Percentiles rank a stretch among this genome's conserved stretches.
phyloP scores from a whole-genome alignment of 2,888 invertebrate genomes.

The Mythimna ferrago region DNA sequence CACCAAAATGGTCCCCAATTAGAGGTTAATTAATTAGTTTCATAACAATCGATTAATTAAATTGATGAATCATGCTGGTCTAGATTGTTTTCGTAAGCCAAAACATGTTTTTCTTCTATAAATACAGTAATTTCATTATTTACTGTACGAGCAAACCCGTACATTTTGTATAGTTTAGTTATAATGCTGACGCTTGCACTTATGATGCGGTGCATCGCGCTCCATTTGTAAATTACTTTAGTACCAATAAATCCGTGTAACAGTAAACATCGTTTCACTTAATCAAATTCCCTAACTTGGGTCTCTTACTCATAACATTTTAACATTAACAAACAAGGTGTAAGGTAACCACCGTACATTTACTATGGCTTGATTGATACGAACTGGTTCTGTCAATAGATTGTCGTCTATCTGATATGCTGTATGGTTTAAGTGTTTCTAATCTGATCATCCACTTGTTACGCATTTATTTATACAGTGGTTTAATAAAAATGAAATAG shows the following conservation, averaged over 20 bases:
- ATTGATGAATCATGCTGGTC: background rate
- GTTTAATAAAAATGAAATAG: too few species aligned
- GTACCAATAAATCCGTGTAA: too few species aligned
- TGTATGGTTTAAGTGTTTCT: constrained; percentile 22
- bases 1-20: constrained; percentile 16
- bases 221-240: too few species aligned
- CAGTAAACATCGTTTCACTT: too few species aligned
- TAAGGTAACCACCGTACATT: too few species aligned
- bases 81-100: constrained; percentile 9
- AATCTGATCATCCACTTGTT: constrained; percentile 14
- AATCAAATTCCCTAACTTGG: too few species aligned
- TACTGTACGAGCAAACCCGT: too few species aligned
- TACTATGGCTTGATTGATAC: constrained; percentile 32
- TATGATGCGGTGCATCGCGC: too few species aligned
- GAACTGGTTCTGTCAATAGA: constrained; percentile 29
- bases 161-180: too few species aligned
- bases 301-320: too few species aligned
- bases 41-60: constrained; percentile 7
- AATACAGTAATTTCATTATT: constrained; percentile 31
- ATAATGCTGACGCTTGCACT: too few species aligned
- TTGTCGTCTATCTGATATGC: constrained; percentile 24
- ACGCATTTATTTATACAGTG: constrained; percentile 9
- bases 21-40: constrained; percentile 39
- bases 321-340: too few species aligned
- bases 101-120: constrained; percentile 18